Conservation (phyloP, 2,797 vertebrate species). For the Poecilia gillii region DNA sequence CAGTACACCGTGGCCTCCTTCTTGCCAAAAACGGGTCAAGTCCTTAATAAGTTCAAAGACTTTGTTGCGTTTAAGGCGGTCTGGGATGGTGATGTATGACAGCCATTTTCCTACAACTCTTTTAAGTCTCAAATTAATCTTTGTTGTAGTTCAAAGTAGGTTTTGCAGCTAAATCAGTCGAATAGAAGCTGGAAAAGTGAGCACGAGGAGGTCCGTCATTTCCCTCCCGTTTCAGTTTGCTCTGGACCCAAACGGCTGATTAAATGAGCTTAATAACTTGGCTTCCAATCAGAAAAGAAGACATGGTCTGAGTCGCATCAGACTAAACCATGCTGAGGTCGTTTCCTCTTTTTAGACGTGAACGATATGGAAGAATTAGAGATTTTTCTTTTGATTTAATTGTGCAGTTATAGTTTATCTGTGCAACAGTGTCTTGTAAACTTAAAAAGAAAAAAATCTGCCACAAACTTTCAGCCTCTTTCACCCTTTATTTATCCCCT, state of each 20-base stretch:
- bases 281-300: not conserved
- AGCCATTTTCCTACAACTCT: conserved; percentile 19
- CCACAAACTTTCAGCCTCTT: not conserved
- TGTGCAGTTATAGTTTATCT: not conserved
- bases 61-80: not conserved
- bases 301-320: not conserved
- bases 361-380: not conserved
- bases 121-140: conserved; percentile 53
- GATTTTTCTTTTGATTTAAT: not conserved
- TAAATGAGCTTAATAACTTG: not conserved
- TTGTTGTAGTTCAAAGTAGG: conserved; percentile 23
- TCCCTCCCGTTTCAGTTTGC: not conserved
- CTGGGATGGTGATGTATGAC: conserved; percentile 36
- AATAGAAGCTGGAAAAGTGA: not conserved
- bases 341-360: not conserved
- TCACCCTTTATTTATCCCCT: not conserved
- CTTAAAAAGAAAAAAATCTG: too few relatives aligned
- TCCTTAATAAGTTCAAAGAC: conserved; percentile 52
- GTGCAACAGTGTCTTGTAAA: not conserved
- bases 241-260: not conserved
- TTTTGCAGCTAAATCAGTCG: conserved; percentile 37
- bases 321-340: not conserved
- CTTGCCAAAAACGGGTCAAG: conserved; percentile 32
- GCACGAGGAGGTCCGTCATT: not conserved
- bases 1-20: not conserved